Evolutionary conservation across 2,888 invertebrate species (phyloP), one percentile per base, ranked within the genome.

Genomic region (Acrocyrtus sp.): DNA sequence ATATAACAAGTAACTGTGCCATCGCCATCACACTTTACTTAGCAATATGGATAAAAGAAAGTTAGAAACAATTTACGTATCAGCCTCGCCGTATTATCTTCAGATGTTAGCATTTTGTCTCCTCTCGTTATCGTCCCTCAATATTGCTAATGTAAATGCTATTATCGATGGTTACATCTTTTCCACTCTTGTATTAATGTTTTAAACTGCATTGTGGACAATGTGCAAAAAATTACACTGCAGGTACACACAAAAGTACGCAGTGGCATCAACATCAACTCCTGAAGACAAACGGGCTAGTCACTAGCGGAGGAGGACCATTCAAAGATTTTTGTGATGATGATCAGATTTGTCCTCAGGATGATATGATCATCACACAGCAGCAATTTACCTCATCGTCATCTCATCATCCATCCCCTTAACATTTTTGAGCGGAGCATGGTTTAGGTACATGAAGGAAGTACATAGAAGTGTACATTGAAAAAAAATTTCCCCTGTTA

Each of bases 281-380:
- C n/a, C n/a, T 34, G 12, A 34, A 12, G 34, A 34, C 34, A 34
- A 34, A 34, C 12, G 34, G 12, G 34, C 12, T 34, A 34, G 34
- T 34, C 5, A n/a, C n/a, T n/a, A n/a, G n/a, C n/a, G n/a, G n/a
- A n/a, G n/a, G n/a, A 34, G 12, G 45, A 45, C 24, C 26, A 58
- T 58, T 58, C 54, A 21, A 58, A 58, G 45, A 45, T 43, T 43
- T 34, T 58, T 58, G 43, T 39, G 58, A n/a, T 19, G 54, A 39
- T 12, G 54, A n/a, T 27, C n/a, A 34, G 34, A 12, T 19, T 56
- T 29, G 56, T 56, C 39, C 56, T 56, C 41, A 17, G 39, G 41
- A 56, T 41, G 41, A 34, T 34, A 34, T 12, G 34, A 12, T 8
- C 34, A 34, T 12, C 5, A 34, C 34, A 34, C 34, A 34, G 34